Evolutionary conservation across 2,113 vertebrate genomes (phyloP), one percentile per base, ranked within the genome.

Genomic region (Gorsachius goisagi): DNA sequence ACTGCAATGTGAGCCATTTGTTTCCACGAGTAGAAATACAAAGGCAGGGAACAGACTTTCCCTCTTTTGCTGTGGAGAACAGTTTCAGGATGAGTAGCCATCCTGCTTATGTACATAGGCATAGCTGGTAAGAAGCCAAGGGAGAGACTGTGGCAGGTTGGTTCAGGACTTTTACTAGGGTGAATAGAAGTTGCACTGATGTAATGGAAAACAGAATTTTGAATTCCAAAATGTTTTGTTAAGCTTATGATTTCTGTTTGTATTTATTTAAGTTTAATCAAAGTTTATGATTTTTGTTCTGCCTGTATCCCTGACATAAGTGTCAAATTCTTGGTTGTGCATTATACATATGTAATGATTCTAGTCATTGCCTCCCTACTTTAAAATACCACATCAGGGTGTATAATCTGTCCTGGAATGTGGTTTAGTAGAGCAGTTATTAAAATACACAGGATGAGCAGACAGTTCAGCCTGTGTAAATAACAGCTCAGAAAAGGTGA

Each of bases 191-290:
- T 73, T 73, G 28, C 24, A n/a, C 9, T 63, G 39, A 23, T 74
- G 28, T 28, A 64, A 59, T 18, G 24, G 20, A 53, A 23, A 58
- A 52, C 7, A 71, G n/a, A 93, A 63, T 68, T 90, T 66, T 78
- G 27, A 84, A 66, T 69, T 63, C 35, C 24, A 41, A 95, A 93
- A 86, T 76, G 45, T 81, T 62, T 92, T 86, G n/a, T 45, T 90
- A 68, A 39, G 35, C 12, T 95, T 76, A 94, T 77, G 53, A 66
- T 93, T 83, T 97, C 93, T 91, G 79, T 35, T 77, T 74, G 77
- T 87, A 73, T 50, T 89, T 68, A 90, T 74, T 91, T 20, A 78
- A 56, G 27, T 44, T 58, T 56, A 50, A 50, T 44, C 5, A 13
- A 63, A 44, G 4, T 69, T 75, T 33, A 28, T 41, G 18, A 56